Base-by-base conservation (phyloP, 1,140 invertebrate genomes). In the Coenobita brevimanus region DNA sequence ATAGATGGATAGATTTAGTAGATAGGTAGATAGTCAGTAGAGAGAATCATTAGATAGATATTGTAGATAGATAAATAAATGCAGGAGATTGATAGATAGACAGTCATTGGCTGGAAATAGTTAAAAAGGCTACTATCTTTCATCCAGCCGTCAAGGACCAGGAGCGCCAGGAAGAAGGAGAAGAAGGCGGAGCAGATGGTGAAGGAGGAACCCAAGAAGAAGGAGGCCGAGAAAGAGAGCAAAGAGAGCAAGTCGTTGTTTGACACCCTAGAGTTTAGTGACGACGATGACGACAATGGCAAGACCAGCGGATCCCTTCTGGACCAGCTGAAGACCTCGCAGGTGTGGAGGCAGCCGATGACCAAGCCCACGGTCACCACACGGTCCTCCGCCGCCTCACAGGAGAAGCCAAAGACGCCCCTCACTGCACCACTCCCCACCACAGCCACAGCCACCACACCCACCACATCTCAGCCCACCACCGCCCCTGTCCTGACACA, bases 271-370 rank as follows among this genome's bases (percentile, higher is more conserved):
- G 36, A 82, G 21, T 89, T 88, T 73, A 91, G 89, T 89, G 85
- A 90, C 93, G 93, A 91, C 93, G 93, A 94, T 89, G 94, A 94
- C 90, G 92, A 93, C 54, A 93, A 94, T 78, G 78, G 64, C 30
- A 79, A 88, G 27, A 50, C 46, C 94, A 15, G 95, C 27, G 91
- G 91, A 60, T 91, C 95, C 92, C 93, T 96, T 90, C 91, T 96
- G 60, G 95, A 96, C 90, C 95, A 96, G 92, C 91, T 96, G 17
- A 96, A 96, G 90, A 95, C 96, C 92, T 93, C 95, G 27, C 96
- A 96, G 95, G 95, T 95, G 36, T 96, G 95, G 95, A 96, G 96
- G 92, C 95, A 96, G 91, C 94, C 94, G 90, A 91, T 69, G 92
- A 89, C 90, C 76, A 82, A 79, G 38, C 85, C 79, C 89, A 71